Evolutionary conservation across 2,888 invertebrate genomes (phyloP), one percentile per base, ranked within the genome.

Genomic region (Hofmannophila pseudospretella): DNA sequence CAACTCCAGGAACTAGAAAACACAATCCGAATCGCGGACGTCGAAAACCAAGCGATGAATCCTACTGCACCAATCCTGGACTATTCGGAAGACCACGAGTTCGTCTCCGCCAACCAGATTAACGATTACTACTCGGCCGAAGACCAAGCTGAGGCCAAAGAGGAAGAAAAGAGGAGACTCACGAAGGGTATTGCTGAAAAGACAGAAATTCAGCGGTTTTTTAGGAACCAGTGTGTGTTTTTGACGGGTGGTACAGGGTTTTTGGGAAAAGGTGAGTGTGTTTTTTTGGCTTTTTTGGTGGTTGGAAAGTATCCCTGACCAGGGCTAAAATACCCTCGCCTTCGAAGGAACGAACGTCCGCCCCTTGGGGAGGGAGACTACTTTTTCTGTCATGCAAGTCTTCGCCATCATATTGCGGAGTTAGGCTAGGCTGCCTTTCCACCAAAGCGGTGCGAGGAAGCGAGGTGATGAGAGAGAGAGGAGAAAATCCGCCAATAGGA

Each of bases 31-130:
- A 60, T 70, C 10, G 60, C 73, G 0, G 78, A 80, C 32, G 58
- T 60, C 1, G 84, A 86, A 11, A 82, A 78, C 48, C 61, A 77
- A 36, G 73, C 73, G 0, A 81, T 86, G 82, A 82, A 73, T 34
- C 79, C 85, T 0, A 73, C 75, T 1, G 84, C 84, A 0, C 67
- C 71, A 0, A 74, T 82, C 16, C 45, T 82, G 28, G 88, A 89
- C 57, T 88, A 62, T 49, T 78, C 88, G 0, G 89, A 89, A 47
- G 88, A 89, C 60, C 82, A 86, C 44, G 80, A 84, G 46, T 90
- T 89, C 58, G 73, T 80, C 0, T 88, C 89, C 0, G 81, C 85
- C 25, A 71, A 73, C 42, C 67, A 82, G 47, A 56, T 89, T 27
- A 75, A 75, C 45, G 72, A 84, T 7, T 88, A 85, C 46, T 89